phyloP scores from a whole-genome alignment of 2,888 invertebrate species.

The Tenthredo notha region DNA sequence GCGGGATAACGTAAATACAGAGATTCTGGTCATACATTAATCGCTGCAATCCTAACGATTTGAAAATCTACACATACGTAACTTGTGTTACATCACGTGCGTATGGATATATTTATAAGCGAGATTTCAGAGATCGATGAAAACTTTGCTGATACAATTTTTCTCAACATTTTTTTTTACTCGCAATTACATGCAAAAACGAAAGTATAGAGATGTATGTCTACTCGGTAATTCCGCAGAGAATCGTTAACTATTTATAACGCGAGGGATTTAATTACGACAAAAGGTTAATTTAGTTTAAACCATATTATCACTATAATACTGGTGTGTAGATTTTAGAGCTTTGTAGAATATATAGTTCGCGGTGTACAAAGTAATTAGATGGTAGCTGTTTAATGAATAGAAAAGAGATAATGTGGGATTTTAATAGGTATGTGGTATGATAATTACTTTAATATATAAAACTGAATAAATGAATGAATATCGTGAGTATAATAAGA shows the following conservation, averaged over 20 bases:
- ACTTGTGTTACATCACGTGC: neutral
- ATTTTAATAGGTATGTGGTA: neutral
- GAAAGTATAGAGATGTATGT: neutral
- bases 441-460: neutral
- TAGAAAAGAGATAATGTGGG: neutral
- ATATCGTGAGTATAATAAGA: neutral
- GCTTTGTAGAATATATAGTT: neutral
- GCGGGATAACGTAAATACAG: neutral
- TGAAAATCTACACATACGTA: neutral
- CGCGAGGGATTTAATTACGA: conserved; percentile 26
- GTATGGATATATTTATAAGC: neutral
- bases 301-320: neutral
- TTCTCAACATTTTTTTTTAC: too few species aligned
- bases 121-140: neutral
- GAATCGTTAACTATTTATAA: neutral
- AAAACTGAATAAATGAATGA: neutral
- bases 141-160: too few species aligned
- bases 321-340: conserved; percentile 6
- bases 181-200: neutral
- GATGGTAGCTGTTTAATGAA: neutral
- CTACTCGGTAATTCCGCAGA: neutral
- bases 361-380: neutral
- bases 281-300: conserved; percentile 34
- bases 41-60: neutral
- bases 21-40: neutral